phyloP scores from a whole-genome alignment of 1,140 invertebrate species.

The Carcinoscorpius rotundicauda region DNA sequence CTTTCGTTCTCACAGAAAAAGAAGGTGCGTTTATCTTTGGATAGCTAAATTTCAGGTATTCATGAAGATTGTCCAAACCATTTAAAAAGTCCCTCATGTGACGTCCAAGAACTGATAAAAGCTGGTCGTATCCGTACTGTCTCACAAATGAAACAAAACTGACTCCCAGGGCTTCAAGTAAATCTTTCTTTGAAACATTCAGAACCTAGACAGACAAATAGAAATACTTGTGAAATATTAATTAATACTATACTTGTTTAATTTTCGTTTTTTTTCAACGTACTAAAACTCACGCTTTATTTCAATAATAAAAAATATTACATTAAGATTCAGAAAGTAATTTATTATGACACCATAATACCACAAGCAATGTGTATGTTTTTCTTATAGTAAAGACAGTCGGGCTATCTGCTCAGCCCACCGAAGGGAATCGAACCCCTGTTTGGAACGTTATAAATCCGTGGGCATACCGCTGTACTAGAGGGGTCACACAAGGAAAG shows the following conservation, averaged over 20 bases:
- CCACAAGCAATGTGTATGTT: no score
- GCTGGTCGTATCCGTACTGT: conserved; percentile 86
- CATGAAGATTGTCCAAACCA: conserved; percentile 90
- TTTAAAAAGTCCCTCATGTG: conserved; percentile 94
- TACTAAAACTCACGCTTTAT: no score
- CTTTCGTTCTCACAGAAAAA: conserved; percentile 95
- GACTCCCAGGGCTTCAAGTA: conserved; percentile 77
- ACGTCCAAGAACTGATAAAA: conserved; percentile 70
- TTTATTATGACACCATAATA: no score
- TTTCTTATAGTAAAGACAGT: no score
- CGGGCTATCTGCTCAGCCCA: no score
- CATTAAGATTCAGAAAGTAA: no score
- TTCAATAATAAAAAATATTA: no score
- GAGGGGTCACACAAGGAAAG: no score
- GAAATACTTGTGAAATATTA: background rate
- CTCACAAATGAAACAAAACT: conserved; percentile 34
- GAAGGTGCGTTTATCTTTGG: conserved; percentile 84
- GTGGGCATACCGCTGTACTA: no score
- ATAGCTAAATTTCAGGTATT: conserved; percentile 94
- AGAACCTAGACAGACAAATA: conserved; percentile 48
- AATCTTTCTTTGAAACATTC: conserved; percentile 67
- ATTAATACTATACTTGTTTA: background rate
- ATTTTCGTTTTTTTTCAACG: background rate
- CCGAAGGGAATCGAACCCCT: no score
- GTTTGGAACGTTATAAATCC: no score